Evolutionary conservation across 1,140 invertebrate genomes (phyloP), one percentile per base, ranked within the genome.

Genomic region (Anthonomus grandis): DNA sequence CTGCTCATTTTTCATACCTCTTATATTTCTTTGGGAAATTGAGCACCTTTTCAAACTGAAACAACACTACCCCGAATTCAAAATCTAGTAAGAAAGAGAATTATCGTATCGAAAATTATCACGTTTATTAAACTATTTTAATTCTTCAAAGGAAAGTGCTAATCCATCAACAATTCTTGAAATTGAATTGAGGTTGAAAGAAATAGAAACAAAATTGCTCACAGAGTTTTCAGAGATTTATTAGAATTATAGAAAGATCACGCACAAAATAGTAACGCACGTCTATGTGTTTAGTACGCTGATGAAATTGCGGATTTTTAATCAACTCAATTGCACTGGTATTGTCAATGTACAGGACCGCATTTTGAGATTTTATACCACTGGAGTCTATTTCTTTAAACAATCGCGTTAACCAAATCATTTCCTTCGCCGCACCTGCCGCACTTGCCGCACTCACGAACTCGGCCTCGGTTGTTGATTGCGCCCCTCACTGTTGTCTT

Each of bases 391-490:
- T 46, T 50, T 74, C 71, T 36, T 25, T 44, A 1, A 72, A 44
- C 8, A 73, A 50, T 46, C 63, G 52, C 19, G 46, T 59, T 12
- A 73, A 42, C 67, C 67, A 72, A 13, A 70, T 44, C 10, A 66
- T 25, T 27, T 72, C 63, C 55, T 70, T 70, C 10, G 64, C 50
- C 12, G 57, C 64, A 52, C 67, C 65, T 63, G 62, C 58, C 6
- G 62, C 64, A 36, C 24, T 36, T 36, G 34, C n/a, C 42, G 37
- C 15, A 23, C 69, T 66, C 4, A 71, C 27, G 64, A 63, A 69
- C 48, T 78, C 75, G 12, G 74, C 68, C 60, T 79, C 74, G 5
- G 70, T n/a, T 75, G 74, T 74, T 4, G 69, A 71, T 4, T 68
- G 48, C 17, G 68, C 63, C 24, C 66, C 56, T 38, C 19, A 68